Percentiles rank a stretch among this genome's conserved stretches.
phyloP scores from a whole-genome alignment of 2,113 vertebrate species.

The Plotosus lineatus region DNA sequence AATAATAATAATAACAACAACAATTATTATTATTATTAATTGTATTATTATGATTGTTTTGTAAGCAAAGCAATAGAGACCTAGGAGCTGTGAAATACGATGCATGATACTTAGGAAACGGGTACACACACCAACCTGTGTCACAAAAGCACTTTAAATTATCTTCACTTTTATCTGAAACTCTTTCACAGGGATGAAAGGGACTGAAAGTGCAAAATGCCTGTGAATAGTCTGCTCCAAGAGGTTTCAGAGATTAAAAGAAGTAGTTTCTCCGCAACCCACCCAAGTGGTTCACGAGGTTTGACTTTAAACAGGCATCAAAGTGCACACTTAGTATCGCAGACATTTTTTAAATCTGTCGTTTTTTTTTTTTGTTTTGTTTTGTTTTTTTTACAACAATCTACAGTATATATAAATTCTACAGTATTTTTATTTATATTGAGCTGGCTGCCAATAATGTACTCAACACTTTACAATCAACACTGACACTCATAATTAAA shows the following conservation, averaged over 20 bases:
- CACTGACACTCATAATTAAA: neutral
- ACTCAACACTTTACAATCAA: neutral
- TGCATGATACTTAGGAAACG: neutral
- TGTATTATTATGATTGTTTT: neutral
- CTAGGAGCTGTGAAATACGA: neutral
- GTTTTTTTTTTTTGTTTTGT: neutral
- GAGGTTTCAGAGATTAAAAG: neutral
- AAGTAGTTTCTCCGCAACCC: neutral
- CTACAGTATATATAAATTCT: neutral
- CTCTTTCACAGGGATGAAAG: neutral
- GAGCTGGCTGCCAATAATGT: neutral
- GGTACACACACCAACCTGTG: neutral
- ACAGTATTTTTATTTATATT: neutral
- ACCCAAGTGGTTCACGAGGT: neutral
- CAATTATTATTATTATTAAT: neutral
- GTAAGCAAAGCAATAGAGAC: neutral
- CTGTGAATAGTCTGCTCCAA: neutral
- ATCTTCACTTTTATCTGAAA: slow-evolving; percentile 18
- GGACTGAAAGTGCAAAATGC: neutral
- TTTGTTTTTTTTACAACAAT: neutral
- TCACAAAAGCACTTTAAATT: neutral
- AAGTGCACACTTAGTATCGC: neutral
- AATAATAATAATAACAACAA: too few relatives aligned
- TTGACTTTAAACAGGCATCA: neutral
- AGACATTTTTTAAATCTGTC: neutral